Conservation (phyloP, 2,113 vertebrate species). For the Scophthalmus maximus region DNA sequence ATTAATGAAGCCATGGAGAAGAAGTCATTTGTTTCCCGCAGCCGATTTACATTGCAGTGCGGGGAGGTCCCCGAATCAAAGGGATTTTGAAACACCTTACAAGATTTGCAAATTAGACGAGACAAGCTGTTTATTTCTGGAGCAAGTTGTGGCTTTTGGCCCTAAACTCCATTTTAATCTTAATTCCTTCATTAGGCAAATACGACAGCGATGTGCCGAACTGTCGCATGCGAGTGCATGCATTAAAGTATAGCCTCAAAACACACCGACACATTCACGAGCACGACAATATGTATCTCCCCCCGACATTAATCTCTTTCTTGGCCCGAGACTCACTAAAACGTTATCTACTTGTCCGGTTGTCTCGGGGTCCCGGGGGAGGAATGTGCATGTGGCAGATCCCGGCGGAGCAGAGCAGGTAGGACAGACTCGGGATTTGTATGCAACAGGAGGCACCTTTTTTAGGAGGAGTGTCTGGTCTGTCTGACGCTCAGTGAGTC, state of each 20-base stretch:
- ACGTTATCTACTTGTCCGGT: constrained; percentile 56
- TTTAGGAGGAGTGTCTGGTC: constrained; percentile 68
- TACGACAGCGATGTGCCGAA: constrained; percentile 40
- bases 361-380: constrained; percentile 55
- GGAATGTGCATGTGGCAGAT: constrained; percentile 43
- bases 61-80: constrained; percentile 62
- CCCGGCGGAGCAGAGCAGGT: constrained; percentile 23
- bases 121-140: constrained; percentile 69
- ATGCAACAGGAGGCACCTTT: constrained; percentile 64
- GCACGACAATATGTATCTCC: constrained; percentile 29
- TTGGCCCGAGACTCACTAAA: constrained; percentile 50
- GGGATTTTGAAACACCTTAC: constrained; percentile 68
- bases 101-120: constrained; percentile 69
- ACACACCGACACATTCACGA: constrained; percentile 37
- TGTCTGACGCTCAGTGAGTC: constrained; percentile 67
- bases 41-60: constrained; percentile 75
- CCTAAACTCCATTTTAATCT: constrained; percentile 65
- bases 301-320: constrained; percentile 52
- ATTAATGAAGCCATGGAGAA: constrained; percentile 77
- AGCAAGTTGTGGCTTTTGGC: constrained; percentile 62
- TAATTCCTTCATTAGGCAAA: constrained; percentile 70
- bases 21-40: constrained; percentile 73
- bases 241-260: constrained; percentile 43
- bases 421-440: constrained; percentile 63
- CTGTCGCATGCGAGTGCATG: constrained; percentile 29